These are phyloP conservation scores for Agrotis ipsilon DNA, from an alignment of 2,888 invertebrate species.

Conservation along the genomic window DNA sequence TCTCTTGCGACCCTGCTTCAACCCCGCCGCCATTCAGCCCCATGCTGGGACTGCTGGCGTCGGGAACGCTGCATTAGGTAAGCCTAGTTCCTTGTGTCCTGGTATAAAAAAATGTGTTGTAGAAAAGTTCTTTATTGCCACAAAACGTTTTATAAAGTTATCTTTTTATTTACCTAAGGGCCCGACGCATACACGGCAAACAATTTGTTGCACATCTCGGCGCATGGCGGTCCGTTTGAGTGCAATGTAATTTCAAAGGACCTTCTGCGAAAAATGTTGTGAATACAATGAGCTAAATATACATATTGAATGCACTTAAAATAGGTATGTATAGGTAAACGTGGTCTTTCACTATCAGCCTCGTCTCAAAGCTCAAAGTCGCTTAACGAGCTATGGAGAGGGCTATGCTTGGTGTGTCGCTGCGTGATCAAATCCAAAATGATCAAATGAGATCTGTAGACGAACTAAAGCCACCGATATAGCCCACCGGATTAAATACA, in stretches of 20 bases:
- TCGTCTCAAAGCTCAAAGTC: too few relatives aligned
- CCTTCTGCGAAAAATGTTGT: background rate
- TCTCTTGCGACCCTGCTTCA: background rate
- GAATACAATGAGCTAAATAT: too few relatives aligned
- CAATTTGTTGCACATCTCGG: conserved; percentile 2
- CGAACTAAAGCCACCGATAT: too few relatives aligned
- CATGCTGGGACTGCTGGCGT: conserved; percentile 7
- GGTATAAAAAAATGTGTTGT: background rate
- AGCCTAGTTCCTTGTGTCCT: conserved; percentile 17
- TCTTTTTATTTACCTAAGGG: conserved; percentile 9
- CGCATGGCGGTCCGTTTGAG: background rate
- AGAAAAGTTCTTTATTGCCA: background rate
- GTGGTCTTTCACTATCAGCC: too few relatives aligned
- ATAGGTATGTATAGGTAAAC: too few relatives aligned
- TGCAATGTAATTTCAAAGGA: background rate
- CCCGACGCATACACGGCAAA: conserved; percentile 6
- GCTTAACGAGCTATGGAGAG: too few relatives aligned
- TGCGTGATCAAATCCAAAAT: too few relatives aligned
- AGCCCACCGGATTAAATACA: too few relatives aligned
- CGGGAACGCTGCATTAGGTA: conserved; percentile 15
- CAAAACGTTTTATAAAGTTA: background rate
- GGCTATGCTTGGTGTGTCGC: too few relatives aligned
- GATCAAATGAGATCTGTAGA: too few relatives aligned
- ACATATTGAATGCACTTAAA: too few relatives aligned
- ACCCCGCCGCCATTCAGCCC: conserved; percentile 16